Percentiles rank a stretch among this genome's conserved stretches.
Evolutionary conservation across 2,888 invertebrate species (phyloP).

Genomic region (Mimas tiliae): DNA sequence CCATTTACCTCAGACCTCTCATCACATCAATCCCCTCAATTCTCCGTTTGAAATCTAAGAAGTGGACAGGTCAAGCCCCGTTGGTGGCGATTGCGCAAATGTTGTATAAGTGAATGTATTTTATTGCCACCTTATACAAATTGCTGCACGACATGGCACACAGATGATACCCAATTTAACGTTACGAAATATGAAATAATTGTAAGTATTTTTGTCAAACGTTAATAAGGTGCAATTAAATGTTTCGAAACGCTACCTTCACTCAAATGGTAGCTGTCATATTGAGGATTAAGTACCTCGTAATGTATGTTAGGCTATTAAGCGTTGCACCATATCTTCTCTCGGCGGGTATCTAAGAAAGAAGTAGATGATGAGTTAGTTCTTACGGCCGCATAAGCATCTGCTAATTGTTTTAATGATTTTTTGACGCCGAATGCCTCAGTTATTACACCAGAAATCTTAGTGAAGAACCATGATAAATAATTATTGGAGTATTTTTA

Average conservation of each 20-base stretch:
- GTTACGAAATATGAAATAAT: slow-evolving; percentile 40
- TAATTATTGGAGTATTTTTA: too few relatives aligned
- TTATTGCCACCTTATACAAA: slow-evolving; percentile 45
- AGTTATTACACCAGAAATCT: not conserved
- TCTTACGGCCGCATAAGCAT: not conserved
- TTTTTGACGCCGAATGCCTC: too few relatives aligned
- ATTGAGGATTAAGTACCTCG: slow-evolving; percentile 23
- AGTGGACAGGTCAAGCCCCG: slow-evolving; percentile 39
- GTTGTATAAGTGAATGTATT: slow-evolving; percentile 56
- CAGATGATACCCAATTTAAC: slow-evolving; percentile 43
- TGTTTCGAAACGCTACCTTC: slow-evolving; percentile 38
- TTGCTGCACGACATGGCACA: slow-evolving; percentile 49
- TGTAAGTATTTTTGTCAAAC: slow-evolving; percentile 30
- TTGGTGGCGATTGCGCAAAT: slow-evolving; percentile 58
- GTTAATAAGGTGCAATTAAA: slow-evolving; percentile 38
- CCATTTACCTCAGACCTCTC: slow-evolving; percentile 44
- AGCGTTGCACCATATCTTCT: not conserved
- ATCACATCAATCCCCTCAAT: slow-evolving; percentile 27
- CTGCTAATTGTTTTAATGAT: too few relatives aligned
- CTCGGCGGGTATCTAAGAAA: not conserved
- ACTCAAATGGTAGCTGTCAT: slow-evolving; percentile 29
- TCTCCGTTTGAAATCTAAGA: slow-evolving; percentile 16
- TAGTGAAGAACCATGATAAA: too few relatives aligned
- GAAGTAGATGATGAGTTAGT: not conserved
- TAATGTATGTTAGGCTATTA: slow-evolving; percentile 16